Evolutionary conservation across 2,888 invertebrate genomes (phyloP), one percentile per base, ranked within the genome.

Genomic region (Helleia helle): DNA sequence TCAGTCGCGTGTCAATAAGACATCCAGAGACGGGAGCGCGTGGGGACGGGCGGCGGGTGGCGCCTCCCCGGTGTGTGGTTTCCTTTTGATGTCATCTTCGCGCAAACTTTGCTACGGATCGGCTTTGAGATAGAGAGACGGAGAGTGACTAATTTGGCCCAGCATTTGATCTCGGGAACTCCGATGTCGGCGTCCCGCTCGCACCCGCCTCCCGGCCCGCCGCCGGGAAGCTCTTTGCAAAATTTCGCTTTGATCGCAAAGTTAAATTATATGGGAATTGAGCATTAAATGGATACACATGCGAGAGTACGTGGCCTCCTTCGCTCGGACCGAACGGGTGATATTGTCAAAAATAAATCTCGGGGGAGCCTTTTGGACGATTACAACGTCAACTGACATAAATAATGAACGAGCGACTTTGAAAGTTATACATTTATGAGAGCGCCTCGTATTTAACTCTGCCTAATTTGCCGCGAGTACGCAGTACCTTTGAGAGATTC

Each of bases 31-130:
- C 77, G 75, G 77, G 80, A 79, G 80, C 74, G 71, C 70, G 80
- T 71, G 79, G 74, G 63, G 62, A 73, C 72, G 55, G 59, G 57
- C 47, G 58, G 46, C 53, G 55, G 60, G 58, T 57, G 66, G 58
- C 68, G 64, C 80, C 81, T 68, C 80, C 84, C 81, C 77, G 77
- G 76, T 83, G 79, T 83, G 83, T 83, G 83, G 84, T 83, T 84
- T 83, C 83, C 84, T 83, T 84, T 84, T 84, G 84, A 84, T 83
- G 84, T 84, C 83, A 84, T 84, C 84, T 84, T 84, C 83, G 84
- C 81, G 83, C 83, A 84, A 84, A 84, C 84, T 84, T 84, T 84
- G 83, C 84, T 83, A 76, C 84, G 81, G 83, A 84, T 84, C 84
- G 84, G 84, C 84, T 84, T 84, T 84, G 84, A 84, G 84, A 84